Percentiles rank a stretch among this genome's conserved stretches.
Evolutionary conservation across 2,113 vertebrate species (phyloP).

Genomic region (Rutilus rutilus): DNA sequence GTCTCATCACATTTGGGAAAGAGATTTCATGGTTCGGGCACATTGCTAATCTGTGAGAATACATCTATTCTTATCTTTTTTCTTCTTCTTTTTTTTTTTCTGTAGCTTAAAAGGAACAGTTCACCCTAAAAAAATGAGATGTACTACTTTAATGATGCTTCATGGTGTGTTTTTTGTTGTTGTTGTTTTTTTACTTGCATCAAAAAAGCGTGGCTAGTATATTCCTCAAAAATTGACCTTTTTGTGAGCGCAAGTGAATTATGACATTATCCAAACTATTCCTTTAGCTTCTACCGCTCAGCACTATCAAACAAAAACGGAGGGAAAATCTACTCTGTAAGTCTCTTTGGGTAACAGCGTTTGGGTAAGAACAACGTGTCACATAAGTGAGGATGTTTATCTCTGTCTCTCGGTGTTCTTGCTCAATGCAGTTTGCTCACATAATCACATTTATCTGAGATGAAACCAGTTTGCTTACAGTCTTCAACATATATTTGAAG

Average conservation of each 20-base stretch:
- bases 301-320: background rate
- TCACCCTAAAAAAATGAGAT: background rate
- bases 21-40: background rate
- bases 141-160: background rate
- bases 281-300: background rate
- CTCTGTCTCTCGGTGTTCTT: background rate
- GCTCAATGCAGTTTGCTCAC: background rate
- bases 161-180: background rate
- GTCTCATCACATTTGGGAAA: conserved; percentile 8
- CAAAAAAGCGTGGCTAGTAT: background rate
- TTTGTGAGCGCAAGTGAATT: background rate
- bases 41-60: background rate
- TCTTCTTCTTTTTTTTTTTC: too few relatives aligned
- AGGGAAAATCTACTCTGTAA: background rate
- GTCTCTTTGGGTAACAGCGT: background rate
- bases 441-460: conserved; percentile 17
- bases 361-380: background rate
- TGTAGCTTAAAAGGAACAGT: too few relatives aligned
- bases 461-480: background rate
- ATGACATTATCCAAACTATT: background rate
- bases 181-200: too few relatives aligned
- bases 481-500: background rate
- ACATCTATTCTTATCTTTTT: conserved; percentile 1
- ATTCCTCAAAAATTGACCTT: background rate
- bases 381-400: conserved; percentile 5